Percentiles rank a stretch among this genome's conserved stretches.
phyloP scores from a whole-genome alignment of 53 echinoderm and acorn worm species.

The Echinometra lucunter region DNA sequence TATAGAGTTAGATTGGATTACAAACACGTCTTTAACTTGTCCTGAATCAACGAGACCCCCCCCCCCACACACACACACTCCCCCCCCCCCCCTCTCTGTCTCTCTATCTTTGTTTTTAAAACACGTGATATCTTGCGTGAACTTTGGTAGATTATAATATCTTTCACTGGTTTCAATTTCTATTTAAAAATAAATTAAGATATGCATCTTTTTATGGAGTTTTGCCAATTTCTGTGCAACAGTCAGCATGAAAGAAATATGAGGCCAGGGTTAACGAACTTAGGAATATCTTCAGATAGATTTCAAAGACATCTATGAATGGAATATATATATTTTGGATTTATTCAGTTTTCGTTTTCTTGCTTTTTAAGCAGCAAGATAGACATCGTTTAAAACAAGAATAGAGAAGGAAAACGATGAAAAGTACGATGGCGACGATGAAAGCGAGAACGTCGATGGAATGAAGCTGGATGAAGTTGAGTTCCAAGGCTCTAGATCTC shows the following conservation, averaged over 20 bases:
- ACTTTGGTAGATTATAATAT: no score
- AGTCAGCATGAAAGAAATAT: no score
- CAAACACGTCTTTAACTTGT: no score
- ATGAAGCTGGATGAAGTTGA: conserved; percentile 51
- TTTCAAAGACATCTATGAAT: not conserved
- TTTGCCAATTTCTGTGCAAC: no score
- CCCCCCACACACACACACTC: no score
- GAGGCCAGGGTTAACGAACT: not conserved
- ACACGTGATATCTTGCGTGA: no score
- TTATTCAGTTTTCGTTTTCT: not conserved
- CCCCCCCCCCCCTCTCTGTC: no score
- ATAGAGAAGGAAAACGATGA: not conserved
- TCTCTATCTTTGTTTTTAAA: no score
- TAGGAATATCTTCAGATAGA: not conserved
- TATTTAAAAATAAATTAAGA: not conserved
- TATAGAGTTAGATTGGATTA: no score
- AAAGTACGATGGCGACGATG: not conserved
- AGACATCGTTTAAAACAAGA: conserved; percentile 26
- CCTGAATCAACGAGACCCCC: no score
- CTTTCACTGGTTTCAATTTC: no score
- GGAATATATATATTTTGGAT: not conserved
- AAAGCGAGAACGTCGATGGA: conserved; percentile 58
- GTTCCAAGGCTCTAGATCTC: conserved; percentile 16
- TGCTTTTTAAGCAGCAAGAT: not conserved
- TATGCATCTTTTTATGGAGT: not conserved